Conservation (phyloP, 2,888 invertebrate genomes). For the Tetanocera ferruginea region DNA sequence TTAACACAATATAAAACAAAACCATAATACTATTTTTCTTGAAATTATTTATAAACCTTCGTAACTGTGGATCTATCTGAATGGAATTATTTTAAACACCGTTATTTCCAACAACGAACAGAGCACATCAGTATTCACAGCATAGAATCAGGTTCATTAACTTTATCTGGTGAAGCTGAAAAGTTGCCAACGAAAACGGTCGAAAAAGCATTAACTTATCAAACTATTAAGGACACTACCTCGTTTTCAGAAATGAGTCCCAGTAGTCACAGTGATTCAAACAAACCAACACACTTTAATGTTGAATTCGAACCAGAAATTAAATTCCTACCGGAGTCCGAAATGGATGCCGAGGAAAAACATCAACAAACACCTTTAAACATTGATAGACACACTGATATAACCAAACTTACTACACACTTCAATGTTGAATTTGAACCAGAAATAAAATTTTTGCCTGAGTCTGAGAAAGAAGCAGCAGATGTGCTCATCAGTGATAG, state of each 20-base stretch:
- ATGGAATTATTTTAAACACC: conserved; percentile 1
- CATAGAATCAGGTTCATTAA: conserved; percentile 58
- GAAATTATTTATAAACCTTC: conserved; percentile 13
- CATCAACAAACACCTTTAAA: too few species aligned
- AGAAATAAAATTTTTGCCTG: conserved; percentile 23
- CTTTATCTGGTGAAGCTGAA: conserved; percentile 62
- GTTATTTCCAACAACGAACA: conserved; percentile 45
- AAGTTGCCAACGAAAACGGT: conserved; percentile 61
- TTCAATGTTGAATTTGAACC: conserved; percentile 35
- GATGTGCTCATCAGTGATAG: conserved; percentile 8
- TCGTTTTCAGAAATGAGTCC: conserved; percentile 68
- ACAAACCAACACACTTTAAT: conserved; percentile 48
- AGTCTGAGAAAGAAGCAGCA: neutral
- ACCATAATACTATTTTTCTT: conserved; percentile 16
- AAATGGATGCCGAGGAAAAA: conserved; percentile 32
- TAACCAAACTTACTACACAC: conserved; percentile 49
- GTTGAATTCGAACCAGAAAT: conserved; percentile 37
- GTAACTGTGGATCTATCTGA: neutral
- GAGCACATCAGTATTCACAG: conserved; percentile 68
- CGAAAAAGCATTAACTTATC: conserved; percentile 49
- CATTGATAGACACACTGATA: too few species aligned
- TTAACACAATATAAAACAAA: conserved; percentile 3
- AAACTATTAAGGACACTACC: conserved; percentile 64
- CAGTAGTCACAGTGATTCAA: conserved; percentile 61
- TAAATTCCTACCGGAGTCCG: conserved; percentile 8